phyloP scores from a whole-genome alignment of 2,113 vertebrate genomes.

The Indri indri region DNA sequence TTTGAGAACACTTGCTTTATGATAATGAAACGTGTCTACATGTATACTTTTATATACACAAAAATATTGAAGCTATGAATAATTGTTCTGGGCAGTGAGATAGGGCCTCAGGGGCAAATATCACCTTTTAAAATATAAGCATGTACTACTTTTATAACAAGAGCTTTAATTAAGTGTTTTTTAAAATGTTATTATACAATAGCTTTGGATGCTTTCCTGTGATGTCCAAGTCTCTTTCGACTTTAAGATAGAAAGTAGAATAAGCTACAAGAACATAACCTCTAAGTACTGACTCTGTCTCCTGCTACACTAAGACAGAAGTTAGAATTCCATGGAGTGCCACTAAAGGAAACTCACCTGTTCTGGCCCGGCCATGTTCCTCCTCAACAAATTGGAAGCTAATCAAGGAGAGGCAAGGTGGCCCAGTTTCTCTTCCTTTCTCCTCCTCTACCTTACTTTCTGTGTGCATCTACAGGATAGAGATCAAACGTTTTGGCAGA shows the following conservation, averaged over 20 bases:
- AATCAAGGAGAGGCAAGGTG: background rate
- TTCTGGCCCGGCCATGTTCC: background rate
- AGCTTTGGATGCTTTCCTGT: background rate
- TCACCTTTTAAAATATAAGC: background rate
- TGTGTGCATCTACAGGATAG: background rate
- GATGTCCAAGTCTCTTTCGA: background rate
- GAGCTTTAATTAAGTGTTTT: background rate
- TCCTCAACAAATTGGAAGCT: slow-evolving; percentile 2
- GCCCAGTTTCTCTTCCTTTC: background rate
- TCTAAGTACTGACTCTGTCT: background rate
- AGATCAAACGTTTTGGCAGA: slow-evolving; percentile 23
- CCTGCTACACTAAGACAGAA: background rate
- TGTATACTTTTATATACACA: background rate
- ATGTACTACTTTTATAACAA: background rate
- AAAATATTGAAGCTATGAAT: background rate
- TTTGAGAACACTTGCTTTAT: background rate
- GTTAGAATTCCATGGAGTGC: background rate
- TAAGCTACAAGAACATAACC: background rate
- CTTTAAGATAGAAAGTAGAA: slow-evolving; percentile 18
- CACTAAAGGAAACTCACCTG: background rate
- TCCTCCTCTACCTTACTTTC: background rate
- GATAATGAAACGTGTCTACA: background rate
- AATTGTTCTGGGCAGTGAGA: background rate
- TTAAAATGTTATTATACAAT: background rate
- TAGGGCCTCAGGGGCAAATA: background rate